Evolutionary conservation across 2,888 invertebrate genomes (phyloP), one percentile per base, ranked within the genome.

Genomic region (Clitarchus hookeri): DNA sequence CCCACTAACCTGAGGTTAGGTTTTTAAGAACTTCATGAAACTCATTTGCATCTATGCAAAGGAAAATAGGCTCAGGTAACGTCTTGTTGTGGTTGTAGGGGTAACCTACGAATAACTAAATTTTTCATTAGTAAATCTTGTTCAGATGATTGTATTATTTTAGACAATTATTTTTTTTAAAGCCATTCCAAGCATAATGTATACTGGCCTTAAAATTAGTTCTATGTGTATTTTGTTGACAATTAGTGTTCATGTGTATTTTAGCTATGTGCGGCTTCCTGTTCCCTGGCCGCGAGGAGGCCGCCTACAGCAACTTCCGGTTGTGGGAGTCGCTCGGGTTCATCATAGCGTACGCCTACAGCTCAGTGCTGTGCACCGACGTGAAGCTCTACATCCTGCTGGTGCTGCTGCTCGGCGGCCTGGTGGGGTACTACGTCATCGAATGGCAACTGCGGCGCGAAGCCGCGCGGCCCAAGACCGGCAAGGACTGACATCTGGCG

Each of bases 251-350:
- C 85, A 85, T 89, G 87, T 87, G 26, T 53, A 27, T 91, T 91
- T 8, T 91, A 93, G 93, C 93, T 0, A 93, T 94, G 89, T 95
- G 94, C 91, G 95, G 95, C 0, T 92, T 93, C 44, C 91, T 95
- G n/a, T 95, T 95, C 90, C 93, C 93, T 0, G 92, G 93, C 0
- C 91, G 93, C 88, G 93, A 95, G 89, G 95, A 95, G 89, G 94
- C 95, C 0, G 95, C 95, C 0, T 95, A 94, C 91, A 93, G 95
- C 79, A 95, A 95, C 91, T 95, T 95, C 91, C 91, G 95, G 0
- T 92, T 95, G 4, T 95, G 95, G 95, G 95, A 95, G 90, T 94
- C 94, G 0, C 90, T 94, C 0, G 95, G 95, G 6, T 94, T 94
- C 90, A 94, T 95, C 87, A 92, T 94, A 16, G 94, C 95, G 0